A percentile compares a stretch with the other conserved stretches of the same genome.
Conservation (phyloP, 2,888 invertebrate species). For the Zaprionus lineosus region DNA sequence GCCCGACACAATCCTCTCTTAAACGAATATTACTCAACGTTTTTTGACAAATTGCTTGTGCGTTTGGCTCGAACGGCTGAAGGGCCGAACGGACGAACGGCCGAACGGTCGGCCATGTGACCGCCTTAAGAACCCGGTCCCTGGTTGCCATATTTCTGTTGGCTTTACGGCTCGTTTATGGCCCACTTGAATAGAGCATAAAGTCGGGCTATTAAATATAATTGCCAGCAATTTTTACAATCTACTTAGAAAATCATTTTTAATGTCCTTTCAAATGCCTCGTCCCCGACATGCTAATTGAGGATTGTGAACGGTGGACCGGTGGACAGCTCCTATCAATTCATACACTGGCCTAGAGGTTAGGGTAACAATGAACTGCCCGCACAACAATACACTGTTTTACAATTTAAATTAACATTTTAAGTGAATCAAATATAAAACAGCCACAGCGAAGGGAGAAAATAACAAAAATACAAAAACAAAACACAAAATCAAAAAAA, state of each 20-base stretch:
- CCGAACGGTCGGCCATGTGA: too few species aligned
- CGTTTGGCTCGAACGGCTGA: slow-evolving; percentile 10
- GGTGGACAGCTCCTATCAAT: too few species aligned
- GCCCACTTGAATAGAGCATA: slow-evolving; percentile 50
- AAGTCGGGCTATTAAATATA: slow-evolving; percentile 68
- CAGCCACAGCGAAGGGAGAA: too few species aligned
- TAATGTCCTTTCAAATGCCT: slow-evolving; percentile 55
- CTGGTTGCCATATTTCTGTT: slow-evolving; percentile 19
- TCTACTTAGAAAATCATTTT: slow-evolving; percentile 75
- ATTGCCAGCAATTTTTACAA: slow-evolving; percentile 72
- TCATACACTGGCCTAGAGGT: too few species aligned
- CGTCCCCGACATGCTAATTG: slow-evolving; percentile 58
- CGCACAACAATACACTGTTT: slow-evolving; percentile 60
- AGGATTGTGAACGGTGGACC: slow-evolving; percentile 27
- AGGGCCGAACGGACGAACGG: too few species aligned
- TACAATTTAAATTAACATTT: slow-evolving; percentile 71
- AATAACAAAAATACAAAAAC: too few species aligned
- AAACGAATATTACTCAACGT: slow-evolving; percentile 26
- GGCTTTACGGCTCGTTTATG: slow-evolving; percentile 50
- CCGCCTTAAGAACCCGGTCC: slow-evolving; percentile 12
- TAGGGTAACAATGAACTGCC: not conserved
- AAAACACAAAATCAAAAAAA: too few species aligned
- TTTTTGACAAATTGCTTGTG: slow-evolving; percentile 53
- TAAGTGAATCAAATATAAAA: slow-evolving; percentile 68
- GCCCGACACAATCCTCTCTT: too few species aligned